Evolutionary conservation across 1,140 invertebrate species (phyloP).

Genomic region (Eurytemora carolleeae): DNA sequence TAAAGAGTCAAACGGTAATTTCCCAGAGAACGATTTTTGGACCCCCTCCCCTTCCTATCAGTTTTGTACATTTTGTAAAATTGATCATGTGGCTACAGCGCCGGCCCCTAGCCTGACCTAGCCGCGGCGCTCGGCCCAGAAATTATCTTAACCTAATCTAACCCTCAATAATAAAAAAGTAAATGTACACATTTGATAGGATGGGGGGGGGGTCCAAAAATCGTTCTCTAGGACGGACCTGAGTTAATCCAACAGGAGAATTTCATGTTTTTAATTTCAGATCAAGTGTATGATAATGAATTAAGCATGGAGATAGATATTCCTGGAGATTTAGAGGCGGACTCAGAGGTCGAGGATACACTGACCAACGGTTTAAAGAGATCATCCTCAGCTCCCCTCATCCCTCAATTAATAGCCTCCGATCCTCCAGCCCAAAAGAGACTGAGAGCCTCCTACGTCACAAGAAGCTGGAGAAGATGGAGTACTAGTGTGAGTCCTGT

Average conservation of each 20-base stretch:
- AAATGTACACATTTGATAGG: not conserved
- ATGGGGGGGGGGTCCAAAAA: not conserved
- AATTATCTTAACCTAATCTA: not conserved
- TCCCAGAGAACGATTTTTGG: too few species aligned
- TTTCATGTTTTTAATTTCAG: not conserved
- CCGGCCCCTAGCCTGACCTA: too few species aligned
- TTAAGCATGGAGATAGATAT: too few species aligned
- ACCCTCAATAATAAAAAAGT: not conserved
- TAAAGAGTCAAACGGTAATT: too few species aligned
- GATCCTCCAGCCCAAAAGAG: not conserved
- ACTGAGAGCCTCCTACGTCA: not conserved
- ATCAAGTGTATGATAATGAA: too few species aligned
- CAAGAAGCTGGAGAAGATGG: not conserved
- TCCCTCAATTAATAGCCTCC: not conserved
- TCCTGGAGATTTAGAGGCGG: not conserved
- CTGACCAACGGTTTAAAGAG: not conserved
- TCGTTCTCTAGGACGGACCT: not conserved
- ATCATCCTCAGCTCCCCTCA: not conserved
- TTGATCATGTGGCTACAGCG: too few species aligned
- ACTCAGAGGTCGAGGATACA: not conserved
- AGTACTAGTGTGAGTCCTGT: not conserved
- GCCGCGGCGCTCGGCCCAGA: too few species aligned
- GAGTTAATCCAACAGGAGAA: not conserved
- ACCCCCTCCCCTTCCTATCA: too few species aligned
- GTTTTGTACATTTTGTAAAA: too few species aligned